Evolutionary conservation across 2,113 vertebrate species (phyloP).

Genomic region (Xenus cinereus): DNA sequence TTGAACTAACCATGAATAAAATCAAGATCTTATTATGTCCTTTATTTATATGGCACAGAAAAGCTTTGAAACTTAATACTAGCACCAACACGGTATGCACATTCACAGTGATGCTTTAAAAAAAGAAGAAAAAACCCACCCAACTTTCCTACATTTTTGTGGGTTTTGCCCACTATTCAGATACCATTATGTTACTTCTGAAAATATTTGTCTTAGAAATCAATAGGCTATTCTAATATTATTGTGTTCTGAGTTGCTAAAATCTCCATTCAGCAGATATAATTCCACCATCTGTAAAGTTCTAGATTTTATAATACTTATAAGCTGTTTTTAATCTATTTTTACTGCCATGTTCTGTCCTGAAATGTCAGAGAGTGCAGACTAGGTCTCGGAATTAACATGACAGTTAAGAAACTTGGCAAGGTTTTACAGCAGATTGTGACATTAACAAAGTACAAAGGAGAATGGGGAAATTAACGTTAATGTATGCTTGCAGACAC

Average conservation of each 20-base stretch:
- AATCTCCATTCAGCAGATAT: conserved; percentile 74
- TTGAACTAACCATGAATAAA: conserved; percentile 72
- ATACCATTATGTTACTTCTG: conserved; percentile 29
- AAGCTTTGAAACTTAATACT: conserved; percentile 70
- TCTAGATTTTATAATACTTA: conserved; percentile 85
- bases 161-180: conserved; percentile 4
- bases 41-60: conserved; percentile 69
- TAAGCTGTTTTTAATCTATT: conserved; percentile 88
- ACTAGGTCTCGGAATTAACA: conserved; percentile 85
- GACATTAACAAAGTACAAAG: conserved; percentile 85
- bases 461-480: conserved; percentile 80
- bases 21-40: conserved; percentile 63
- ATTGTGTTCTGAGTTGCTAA: conserved; percentile 73
- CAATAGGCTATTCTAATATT: conserved; percentile 76
- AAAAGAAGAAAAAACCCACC: not conserved
- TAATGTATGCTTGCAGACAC: conserved; percentile 80
- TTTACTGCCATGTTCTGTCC: conserved; percentile 87
- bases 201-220: conserved; percentile 79
- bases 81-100: conserved; percentile 16
- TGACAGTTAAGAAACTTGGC: conserved; percentile 87
- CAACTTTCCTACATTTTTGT: conserved; percentile 21
- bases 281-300: conserved; percentile 85
- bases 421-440: conserved; percentile 82
- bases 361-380: conserved; percentile 84
- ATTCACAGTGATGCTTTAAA: conserved; percentile 41